Evolutionary conservation across 2,888 invertebrate genomes (phyloP).

Genomic region (Desoria tigrina): DNA sequence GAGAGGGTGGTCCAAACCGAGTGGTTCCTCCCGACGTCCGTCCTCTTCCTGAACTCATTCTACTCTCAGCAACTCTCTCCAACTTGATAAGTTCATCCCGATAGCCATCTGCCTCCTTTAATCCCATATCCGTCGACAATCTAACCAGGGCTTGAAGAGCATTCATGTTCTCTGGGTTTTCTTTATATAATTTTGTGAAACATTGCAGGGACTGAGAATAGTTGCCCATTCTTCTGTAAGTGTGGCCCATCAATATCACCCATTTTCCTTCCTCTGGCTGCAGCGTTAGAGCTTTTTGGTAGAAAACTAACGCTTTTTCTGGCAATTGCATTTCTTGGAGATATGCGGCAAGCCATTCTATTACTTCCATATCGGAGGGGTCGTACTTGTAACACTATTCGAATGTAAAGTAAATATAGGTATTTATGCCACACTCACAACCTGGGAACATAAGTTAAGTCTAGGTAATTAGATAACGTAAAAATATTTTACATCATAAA

Average conservation of each 20-base stretch:
- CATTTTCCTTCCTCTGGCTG: constrained; percentile 81
- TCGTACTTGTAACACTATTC: constrained; percentile 69
- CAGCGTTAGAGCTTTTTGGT: constrained; percentile 74
- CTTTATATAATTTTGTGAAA: constrained; percentile 70
- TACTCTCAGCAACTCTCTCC: constrained; percentile 56
- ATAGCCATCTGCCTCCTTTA: constrained; percentile 85
- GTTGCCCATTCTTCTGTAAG: constrained; percentile 77
- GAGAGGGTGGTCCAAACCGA: constrained; percentile 41
- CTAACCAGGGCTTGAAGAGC: constrained; percentile 84
- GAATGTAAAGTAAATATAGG: background rate
- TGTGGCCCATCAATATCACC: constrained; percentile 81
- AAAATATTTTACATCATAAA: constrained; percentile 72
- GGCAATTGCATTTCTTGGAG: constrained; percentile 84
- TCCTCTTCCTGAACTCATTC: constrained; percentile 49
- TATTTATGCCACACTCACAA: background rate
- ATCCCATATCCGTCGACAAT: constrained; percentile 83
- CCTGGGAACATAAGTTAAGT: too few species aligned
- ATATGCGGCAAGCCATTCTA: constrained; percentile 86
- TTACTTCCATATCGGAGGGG: constrained; percentile 72
- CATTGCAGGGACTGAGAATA: constrained; percentile 66
- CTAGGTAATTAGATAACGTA: too few species aligned
- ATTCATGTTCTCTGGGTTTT: constrained; percentile 94
- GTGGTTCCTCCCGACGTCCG: constrained; percentile 18
- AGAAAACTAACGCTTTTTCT: constrained; percentile 81
- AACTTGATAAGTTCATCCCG: constrained; percentile 78